Conservation (phyloP, 2,888 invertebrate genomes). For the Blastobasis lacticolella region DNA sequence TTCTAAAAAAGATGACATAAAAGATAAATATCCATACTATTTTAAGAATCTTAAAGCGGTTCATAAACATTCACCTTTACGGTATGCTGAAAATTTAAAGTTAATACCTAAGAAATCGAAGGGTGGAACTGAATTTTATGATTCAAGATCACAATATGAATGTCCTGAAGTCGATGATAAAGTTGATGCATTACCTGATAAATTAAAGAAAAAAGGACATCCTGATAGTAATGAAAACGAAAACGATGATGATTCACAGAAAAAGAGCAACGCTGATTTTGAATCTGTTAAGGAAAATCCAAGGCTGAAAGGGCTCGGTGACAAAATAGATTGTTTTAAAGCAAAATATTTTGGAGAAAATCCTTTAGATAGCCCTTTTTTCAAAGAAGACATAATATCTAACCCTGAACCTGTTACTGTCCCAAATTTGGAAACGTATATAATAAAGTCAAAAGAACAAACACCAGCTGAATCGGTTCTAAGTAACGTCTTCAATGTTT, state of each 20-base stretch:
- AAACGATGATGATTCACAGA: slow-evolving; percentile 26
- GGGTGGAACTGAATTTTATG: slow-evolving; percentile 82
- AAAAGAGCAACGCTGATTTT: slow-evolving; percentile 34
- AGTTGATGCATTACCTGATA: slow-evolving; percentile 72
- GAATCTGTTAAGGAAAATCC: slow-evolving; percentile 46
- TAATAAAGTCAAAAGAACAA: slow-evolving; percentile 18
- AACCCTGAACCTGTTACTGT: slow-evolving; percentile 56
- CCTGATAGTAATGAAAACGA: slow-evolving; percentile 39
- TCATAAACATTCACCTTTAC: slow-evolving; percentile 75
- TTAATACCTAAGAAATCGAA: slow-evolving; percentile 77
- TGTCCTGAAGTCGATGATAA: slow-evolving; percentile 72
- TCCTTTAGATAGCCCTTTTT: slow-evolving; percentile 84
- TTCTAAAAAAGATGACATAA: slow-evolving; percentile 19
- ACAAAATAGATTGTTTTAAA: slow-evolving; percentile 84
- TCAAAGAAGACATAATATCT: slow-evolving; percentile 71
- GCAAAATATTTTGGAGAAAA: slow-evolving; percentile 83
- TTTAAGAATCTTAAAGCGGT: slow-evolving; percentile 44
- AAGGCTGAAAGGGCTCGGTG: slow-evolving; percentile 77
- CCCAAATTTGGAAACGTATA: slow-evolving; percentile 29
- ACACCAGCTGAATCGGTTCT: slow-evolving; percentile 12
- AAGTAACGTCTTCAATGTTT: slow-evolving; percentile 8
- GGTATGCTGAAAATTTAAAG: slow-evolving; percentile 78
- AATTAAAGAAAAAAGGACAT: slow-evolving; percentile 45
- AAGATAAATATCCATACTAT: slow-evolving; percentile 80
- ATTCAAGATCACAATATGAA: slow-evolving; percentile 68